These are phyloP conservation scores for Lepidurus couesii DNA, from an alignment of 1,140 invertebrate species.

Conservation along the genomic window DNA sequence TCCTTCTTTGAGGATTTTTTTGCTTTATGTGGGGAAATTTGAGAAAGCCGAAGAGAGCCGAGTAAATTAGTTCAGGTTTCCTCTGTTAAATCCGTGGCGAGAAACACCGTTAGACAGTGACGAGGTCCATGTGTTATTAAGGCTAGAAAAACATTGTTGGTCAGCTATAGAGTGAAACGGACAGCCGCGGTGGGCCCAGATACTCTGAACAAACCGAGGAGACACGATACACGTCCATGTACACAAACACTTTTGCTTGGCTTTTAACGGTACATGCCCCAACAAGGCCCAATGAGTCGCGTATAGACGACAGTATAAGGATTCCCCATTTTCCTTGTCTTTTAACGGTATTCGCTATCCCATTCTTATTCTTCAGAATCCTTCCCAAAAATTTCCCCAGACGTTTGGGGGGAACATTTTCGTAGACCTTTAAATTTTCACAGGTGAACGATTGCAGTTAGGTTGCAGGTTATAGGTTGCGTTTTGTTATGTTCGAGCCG, in stretches of 20 bases:
- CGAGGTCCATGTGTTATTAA: conserved; percentile 8
- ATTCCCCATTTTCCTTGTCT: neutral
- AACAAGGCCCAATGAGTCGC: neutral
- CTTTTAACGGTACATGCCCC: neutral
- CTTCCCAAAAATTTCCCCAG: no score
- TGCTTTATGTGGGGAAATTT: no score
- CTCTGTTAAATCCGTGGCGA: neutral
- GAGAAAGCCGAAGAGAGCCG: neutral
- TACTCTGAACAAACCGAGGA: neutral
- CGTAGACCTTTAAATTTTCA: neutral
- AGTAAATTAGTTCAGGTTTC: conserved; percentile 5
- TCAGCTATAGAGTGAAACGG: neutral
- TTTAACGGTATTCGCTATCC: neutral
- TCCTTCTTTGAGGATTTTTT: neutral
- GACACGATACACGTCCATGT: neutral
- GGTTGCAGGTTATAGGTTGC: neutral
- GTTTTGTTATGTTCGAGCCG: no score
- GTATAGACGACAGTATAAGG: neutral
- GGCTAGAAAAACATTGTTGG: conserved; percentile 8
- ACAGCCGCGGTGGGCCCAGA: neutral
- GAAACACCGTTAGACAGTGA: neutral
- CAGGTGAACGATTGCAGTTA: neutral
- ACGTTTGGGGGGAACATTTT: no score
- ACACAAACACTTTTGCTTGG: neutral
- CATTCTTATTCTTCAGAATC: neutral